Base-by-base conservation (phyloP, 1,140 invertebrate species). In the Vanessa tameamea region DNA sequence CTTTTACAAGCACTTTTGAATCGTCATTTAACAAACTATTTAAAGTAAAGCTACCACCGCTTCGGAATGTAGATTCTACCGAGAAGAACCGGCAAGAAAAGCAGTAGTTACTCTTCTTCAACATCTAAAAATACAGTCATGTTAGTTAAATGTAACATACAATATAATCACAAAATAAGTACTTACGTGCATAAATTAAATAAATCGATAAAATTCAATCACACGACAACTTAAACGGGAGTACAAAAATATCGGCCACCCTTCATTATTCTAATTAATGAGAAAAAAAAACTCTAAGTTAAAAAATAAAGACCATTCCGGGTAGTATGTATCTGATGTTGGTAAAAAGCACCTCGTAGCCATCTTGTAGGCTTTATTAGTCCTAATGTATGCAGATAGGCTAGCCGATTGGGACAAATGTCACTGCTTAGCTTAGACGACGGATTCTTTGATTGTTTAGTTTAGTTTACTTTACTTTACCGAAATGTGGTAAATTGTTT, bases 321-420 rank as follows among this genome's bases (percentile, higher is more conserved):
- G 81, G 86, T 87, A 82, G 68, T 64, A 71, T 57, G 23, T 86
- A 90, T 89, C 87, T 81, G 88, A 90, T 90, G 84, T 12, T 78
- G 82, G 84, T 90, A 89, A 90, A 87, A 88, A 89, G 80, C 78
- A 77, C 82, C 51, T 50, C 47, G 63, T 64, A 61, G 69, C 23
- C 51, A 65, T 80, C 82, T 82, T 84, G 86, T 83, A 83, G 77
- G 78, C 84, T 88, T 90, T 90, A 90, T 89, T 89, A 90, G 88
- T 81, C 77, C 82, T 90, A 90, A 90, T 90, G 87, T 90, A 90
- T 90, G 80, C 88, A 84, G 87, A 87, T 90, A 78, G 77, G 79
- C 81, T 86, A 86, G 81, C 64, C 69, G 88, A 90, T 90, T 85
- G 79, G 69, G 81, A 78, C 79, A 88, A 90, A 89, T 89, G 87